These are phyloP conservation scores for Eurystomus gularis DNA, from an alignment of 2,113 vertebrate species.

Conservation along the genomic window DNA sequence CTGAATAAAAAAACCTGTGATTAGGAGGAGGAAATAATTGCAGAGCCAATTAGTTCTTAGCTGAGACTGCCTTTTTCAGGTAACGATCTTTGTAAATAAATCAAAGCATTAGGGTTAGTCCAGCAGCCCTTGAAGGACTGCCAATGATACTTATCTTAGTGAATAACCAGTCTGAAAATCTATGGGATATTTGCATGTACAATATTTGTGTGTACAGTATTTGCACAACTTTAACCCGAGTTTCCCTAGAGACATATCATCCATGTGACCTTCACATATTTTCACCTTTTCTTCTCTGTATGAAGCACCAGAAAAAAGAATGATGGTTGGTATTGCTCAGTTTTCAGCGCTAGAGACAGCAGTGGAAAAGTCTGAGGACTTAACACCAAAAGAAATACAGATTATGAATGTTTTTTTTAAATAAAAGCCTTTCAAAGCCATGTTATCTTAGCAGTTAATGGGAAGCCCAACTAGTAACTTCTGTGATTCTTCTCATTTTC, in stretches of 20 bases:
- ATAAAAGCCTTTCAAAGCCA: neutral
- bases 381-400: neutral
- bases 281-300: neutral
- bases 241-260: neutral
- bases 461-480: neutral
- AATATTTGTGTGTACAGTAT: slow-evolving; percentile 15
- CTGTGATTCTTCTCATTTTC: neutral
- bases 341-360: neutral
- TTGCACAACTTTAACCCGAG: neutral
- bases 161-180: neutral
- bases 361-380: neutral
- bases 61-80: neutral
- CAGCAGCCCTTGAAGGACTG: neutral
- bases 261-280: neutral
- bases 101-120: neutral
- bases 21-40: neutral
- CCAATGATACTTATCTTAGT: neutral
- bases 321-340: neutral
- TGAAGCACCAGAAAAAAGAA: neutral
- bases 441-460: neutral
- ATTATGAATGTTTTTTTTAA: neutral
- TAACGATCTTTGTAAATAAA: slow-evolving; percentile 33
- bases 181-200: neutral
- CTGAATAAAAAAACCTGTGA: neutral
- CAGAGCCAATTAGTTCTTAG: neutral